Evolutionary conservation across 2,113 vertebrate species (phyloP).

Genomic region (Ginglymostoma cirratum): DNA sequence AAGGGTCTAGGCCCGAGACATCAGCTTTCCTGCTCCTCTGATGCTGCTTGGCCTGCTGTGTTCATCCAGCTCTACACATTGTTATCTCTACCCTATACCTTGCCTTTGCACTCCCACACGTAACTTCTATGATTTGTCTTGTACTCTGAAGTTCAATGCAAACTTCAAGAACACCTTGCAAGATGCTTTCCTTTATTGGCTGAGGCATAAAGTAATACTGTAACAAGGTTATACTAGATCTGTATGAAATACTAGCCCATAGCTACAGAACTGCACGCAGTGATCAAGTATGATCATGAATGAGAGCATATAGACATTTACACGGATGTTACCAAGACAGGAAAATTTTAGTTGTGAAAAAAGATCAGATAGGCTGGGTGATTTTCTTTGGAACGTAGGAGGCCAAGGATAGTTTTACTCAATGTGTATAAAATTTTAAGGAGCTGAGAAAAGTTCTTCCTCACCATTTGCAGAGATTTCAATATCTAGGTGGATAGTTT

Average conservation of each 20-base stretch:
- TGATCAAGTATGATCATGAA: background rate
- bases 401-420: background rate
- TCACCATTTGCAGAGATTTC: background rate
- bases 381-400: background rate
- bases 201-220: no score
- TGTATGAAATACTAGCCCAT: background rate
- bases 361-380: background rate
- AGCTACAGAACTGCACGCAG: background rate
- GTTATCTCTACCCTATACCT: background rate
- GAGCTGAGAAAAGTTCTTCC: background rate
- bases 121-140: background rate
- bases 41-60: no score
- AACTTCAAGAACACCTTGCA: background rate
- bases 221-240: background rate
- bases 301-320: background rate
- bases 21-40: no score
- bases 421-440: background rate
- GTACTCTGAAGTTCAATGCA: background rate
- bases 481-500: background rate
- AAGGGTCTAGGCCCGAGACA: no score
- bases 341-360: background rate
- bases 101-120: background rate
- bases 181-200: no score
- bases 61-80: no score
- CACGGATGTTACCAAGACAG: background rate